phyloP scores from a whole-genome alignment of 2,113 vertebrate genomes.

The Ailuropoda melanoleuca region DNA sequence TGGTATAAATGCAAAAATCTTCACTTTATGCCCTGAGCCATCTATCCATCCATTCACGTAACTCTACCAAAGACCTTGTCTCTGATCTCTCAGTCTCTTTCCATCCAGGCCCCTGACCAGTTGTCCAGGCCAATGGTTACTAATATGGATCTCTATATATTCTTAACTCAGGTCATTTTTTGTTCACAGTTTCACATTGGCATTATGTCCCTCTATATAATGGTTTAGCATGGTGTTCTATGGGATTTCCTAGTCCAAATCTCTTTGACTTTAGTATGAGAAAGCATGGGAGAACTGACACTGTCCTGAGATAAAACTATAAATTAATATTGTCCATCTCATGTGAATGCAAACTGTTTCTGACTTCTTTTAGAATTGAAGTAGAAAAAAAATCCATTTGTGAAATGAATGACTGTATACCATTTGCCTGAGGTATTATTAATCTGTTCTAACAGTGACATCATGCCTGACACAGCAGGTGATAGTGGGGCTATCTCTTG shows the following conservation, averaged over 20 bases:
- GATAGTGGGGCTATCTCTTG: background rate
- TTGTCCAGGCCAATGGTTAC: background rate
- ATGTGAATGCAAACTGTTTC: background rate
- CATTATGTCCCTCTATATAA: background rate
- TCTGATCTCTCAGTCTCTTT: background rate
- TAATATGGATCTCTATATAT: background rate
- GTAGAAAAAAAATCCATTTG: background rate
- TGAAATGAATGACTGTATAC: background rate
- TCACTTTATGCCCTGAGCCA: background rate
- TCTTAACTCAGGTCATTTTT: background rate
- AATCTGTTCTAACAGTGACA: background rate
- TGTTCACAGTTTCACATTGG: background rate
- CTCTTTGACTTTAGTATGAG: background rate
- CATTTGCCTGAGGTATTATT: background rate
- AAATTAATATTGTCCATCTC: background rate
- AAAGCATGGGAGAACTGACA: background rate
- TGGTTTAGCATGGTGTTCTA: background rate
- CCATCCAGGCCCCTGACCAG: background rate
- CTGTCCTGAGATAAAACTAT: background rate
- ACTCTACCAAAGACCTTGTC: background rate
- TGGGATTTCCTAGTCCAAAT: background rate
- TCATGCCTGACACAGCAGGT: background rate
- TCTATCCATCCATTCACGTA: background rate
- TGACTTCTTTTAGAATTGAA: background rate
- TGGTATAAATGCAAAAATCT: background rate